Base-by-base conservation (phyloP, 2,113 vertebrate genomes). In the Hyperoodon ampullatus region DNA sequence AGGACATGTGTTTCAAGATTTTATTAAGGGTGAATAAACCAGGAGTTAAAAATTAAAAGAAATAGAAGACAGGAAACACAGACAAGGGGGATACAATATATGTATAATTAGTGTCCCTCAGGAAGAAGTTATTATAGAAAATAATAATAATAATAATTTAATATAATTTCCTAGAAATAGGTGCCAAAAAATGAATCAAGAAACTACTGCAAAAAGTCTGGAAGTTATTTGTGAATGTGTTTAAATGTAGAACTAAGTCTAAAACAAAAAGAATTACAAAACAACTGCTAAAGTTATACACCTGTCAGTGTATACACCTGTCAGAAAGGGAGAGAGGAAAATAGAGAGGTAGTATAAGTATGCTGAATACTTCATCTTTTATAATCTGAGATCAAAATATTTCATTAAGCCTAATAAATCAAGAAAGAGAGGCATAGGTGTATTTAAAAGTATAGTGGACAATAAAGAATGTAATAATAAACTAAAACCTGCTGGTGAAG, bases 11-110 rank as follows among this genome's bases (percentile, higher is more conserved):
- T 65, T 91, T 90, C 55, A 88, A 61, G 68, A 68, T 83, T 15
- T 90, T 84, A 33, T 87, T n/a, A 94, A 96, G 47, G 78, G 35
- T 82, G 28, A 94, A 87, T 94, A 53, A 90, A 90, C 6, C 35
- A 77, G 14, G 70, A 95, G 33, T 95, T 92, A 47, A 88, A 90
- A 96, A 39, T 35, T 44, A 96, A 33, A 35, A 90, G 63, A 93
- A 90, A 66, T 83, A 33, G 87, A 90, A 87, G 88, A 66, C 18
- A 94, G 26, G 44, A 83, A 75, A 70, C 50, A 75, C 0, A 24
- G 78, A 44, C 8, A 71, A 78, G 26, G 19, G 10, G 63, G 42
- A 58, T 72, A 33, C 6, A 39, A 68, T 1, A 47, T 63, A 65
- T 63, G 8, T 21, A 82, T 65, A 80, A 63, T 58, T 65, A 90